phyloP scores from a whole-genome alignment of 1,140 invertebrate species.

The Lepidurus arcticus region DNA sequence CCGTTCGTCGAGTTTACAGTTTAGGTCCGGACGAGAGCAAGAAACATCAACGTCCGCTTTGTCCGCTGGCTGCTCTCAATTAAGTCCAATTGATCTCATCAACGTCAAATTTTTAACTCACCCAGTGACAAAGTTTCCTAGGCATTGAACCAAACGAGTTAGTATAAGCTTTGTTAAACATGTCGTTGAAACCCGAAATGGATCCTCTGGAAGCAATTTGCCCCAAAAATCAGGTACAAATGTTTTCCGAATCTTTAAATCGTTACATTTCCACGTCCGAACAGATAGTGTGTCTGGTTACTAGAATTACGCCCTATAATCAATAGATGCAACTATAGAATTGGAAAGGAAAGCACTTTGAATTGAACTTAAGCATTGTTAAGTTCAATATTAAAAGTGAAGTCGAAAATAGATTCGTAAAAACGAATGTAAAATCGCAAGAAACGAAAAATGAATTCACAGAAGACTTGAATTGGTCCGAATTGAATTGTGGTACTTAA shows the following conservation, averaged over 20 bases:
- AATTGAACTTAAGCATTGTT: too few species aligned
- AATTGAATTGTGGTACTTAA: background rate
- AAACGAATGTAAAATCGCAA: too few species aligned
- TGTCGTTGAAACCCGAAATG: background rate
- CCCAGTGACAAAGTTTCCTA: background rate
- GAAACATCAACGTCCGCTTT: background rate
- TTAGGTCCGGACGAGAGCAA: conserved; percentile 9
- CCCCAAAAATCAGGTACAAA: background rate
- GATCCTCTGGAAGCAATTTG: conserved; percentile 2
- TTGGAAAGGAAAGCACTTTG: too few species aligned
- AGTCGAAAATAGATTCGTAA: too few species aligned
- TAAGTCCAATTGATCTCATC: conserved; percentile 19
- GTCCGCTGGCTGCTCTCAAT: background rate
- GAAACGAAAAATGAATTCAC: too few species aligned
- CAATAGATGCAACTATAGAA: too few species aligned
- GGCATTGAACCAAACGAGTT: background rate
- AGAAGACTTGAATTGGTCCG: too few species aligned
- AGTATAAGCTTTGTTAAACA: background rate
- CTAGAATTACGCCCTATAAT: too few species aligned
- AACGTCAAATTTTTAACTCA: background rate
- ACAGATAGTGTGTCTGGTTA: too few species aligned
- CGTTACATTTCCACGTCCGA: too few species aligned
- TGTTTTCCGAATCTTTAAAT: background rate
- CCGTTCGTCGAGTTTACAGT: background rate
- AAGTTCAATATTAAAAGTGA: too few species aligned